Evolutionary conservation across 1,140 invertebrate species (phyloP).

Genomic region (Calliopsis andreniformis): DNA sequence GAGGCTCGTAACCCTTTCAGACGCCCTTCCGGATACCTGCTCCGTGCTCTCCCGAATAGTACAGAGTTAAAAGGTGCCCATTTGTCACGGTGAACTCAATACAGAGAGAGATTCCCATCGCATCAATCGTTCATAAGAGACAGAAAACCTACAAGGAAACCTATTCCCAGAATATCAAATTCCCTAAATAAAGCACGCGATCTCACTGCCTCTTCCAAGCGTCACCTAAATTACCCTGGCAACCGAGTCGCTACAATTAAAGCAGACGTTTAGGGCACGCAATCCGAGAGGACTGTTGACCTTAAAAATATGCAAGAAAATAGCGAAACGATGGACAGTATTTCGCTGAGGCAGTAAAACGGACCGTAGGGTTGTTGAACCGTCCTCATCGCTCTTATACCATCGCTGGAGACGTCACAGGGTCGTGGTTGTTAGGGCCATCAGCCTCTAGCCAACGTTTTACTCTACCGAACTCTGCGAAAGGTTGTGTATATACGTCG

Average conservation of each 20-base stretch:
- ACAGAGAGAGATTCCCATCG: background rate
- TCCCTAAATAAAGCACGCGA: no score
- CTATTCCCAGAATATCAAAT: no score
- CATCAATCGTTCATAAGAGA: background rate
- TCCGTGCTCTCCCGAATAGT: background rate
- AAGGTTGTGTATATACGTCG: constrained; percentile 10
- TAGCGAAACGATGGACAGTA: constrained; percentile 26
- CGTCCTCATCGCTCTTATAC: background rate
- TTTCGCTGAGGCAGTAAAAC: constrained; percentile 52
- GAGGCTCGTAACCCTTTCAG: constrained; percentile 53
- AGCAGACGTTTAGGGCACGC: background rate
- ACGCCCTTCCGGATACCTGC: constrained; percentile 41
- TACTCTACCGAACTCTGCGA: background rate
- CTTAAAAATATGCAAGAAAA: constrained; percentile 53
- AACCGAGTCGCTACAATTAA: background rate
- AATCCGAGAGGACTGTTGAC: background rate
- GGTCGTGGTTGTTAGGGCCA: background rate
- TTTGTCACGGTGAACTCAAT: constrained; percentile 19
- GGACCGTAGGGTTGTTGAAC: constrained; percentile 6
- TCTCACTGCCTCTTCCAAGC: no score
- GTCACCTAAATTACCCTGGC: no score
- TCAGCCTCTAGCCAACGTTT: background rate
- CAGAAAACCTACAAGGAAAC: no score
- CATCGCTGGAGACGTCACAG: background rate
- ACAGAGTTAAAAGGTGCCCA: background rate